Base-by-base conservation (phyloP, 2,797 vertebrate species). In the Arnoldichthys spilopterus region DNA sequence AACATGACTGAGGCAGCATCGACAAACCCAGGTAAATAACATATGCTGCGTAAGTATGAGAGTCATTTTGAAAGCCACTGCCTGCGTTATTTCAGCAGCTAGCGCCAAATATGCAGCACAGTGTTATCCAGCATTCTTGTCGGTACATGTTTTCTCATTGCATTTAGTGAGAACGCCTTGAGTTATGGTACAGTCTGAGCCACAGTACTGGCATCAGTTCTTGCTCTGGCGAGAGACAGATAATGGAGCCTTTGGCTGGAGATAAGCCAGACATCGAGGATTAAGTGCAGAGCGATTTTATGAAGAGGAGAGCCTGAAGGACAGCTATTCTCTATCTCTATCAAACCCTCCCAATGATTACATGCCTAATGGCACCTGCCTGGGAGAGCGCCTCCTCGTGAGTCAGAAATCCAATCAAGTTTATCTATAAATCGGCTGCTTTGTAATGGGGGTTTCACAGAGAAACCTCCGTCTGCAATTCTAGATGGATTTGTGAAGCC, bases 381-480 rank as follows among this genome's bases (percentile, higher is more conserved):
- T 56, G 59, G 47, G 45, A 72, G 72, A 63, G 34, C 53, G 56
- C n/a, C 59, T 77, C 68, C 74, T 76, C 59, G 28, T 53, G 40
- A 70, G 72, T 74, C 63, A 66, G 45, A 77, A 81, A 81, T 81
- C 78, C 83, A 85, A 85, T 87, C 79, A 82, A 40, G 77, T 78
- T 82, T 85, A 85, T 83, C 81, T 80, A 78, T 80, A 56, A 81
- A 82, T 84, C 78, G 54, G 20, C 43, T 53, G 47, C 69, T 80
- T 67, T 83, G 77, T 77, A 85, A 83, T 84, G 59, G 24, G 20
- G 54, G 59, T 20, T 74, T 74, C 72, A 34, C 43, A 78, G 71
- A 59, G 49, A 62, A 78, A 64, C 62, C 24, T 64, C 64, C 63
- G 61, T 72, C 53, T 68, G 67, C 67, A 63, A 78, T 80, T 70